Evolutionary conservation across 2,888 invertebrate genomes (phyloP), one percentile per base, ranked within the genome.

Genomic region (Limenitis camilla): DNA sequence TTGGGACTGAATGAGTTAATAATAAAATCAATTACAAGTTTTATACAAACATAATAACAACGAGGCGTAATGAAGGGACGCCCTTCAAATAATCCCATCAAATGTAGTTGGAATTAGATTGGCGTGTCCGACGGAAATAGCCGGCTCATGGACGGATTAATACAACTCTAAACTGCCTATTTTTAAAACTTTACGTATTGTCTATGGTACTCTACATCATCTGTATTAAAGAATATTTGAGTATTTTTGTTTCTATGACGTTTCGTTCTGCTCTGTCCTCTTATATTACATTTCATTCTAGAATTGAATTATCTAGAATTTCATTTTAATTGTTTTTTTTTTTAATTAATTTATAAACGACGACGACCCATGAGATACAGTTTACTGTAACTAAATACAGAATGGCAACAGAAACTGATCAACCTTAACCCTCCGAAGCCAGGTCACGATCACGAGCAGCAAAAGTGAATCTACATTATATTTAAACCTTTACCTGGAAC

Each of bases 41-140:
- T 10, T 36, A 36, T 1, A 11, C 6, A 36, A 38, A 38, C 35
- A n/a, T 36, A 30, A 6, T 8, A 11, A 38, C n/a, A 30, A 45
- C 36, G 38, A 36, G 30, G 6, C 35, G 36, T 45, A 36, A 42
- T 49, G 29, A 49, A 42, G 40, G 36, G 41, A 30, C 31, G 36
- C 47, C 32, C 39, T 40, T 40, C 47, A 40, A 19, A 28, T 40
- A 47, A 31, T 31, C 40, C 31, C 39, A 47, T 31, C 31, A 47
- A 42, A 49, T 49, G 35, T 41, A 41, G 19, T 41, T 41, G 35
- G 35, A 49, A 49, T 41, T 42, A 49, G 35, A 49, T 49, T 41
- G 41, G 35, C 32, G 8, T 30, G 36, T 41, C 32, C 39, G 40
- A 45, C 53, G 53, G 53, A 54, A 50, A 54, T 49, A 50, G 48